Conservation (phyloP, 2,888 invertebrate genomes). For the Torymus auratus region DNA sequence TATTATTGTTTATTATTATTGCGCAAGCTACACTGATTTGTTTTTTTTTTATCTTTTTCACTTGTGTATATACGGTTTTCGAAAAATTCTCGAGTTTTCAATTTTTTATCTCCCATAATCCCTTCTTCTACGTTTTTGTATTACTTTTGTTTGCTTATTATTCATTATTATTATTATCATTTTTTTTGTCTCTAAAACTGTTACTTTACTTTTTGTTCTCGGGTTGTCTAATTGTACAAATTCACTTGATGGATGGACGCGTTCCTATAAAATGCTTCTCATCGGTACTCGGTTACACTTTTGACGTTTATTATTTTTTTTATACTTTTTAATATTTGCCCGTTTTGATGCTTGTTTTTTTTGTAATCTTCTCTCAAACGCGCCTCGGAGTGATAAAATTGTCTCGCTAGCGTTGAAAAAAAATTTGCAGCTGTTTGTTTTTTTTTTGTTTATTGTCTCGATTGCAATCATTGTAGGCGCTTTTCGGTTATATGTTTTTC, state of each 20-base stretch:
- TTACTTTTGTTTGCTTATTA: conserved; percentile 7
- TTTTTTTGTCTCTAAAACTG: not conserved
- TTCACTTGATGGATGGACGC: conserved; percentile 54
- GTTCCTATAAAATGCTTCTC: conserved; percentile 52
- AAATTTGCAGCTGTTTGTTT: not conserved
- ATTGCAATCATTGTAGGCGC: conserved; percentile 46
- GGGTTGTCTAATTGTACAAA: conserved; percentile 49
- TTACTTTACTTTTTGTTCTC: not conserved
- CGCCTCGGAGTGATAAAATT: too few species aligned
- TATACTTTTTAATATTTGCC: too few species aligned
- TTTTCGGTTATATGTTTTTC: conserved; percentile 12
- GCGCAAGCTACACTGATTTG: conserved; percentile 37
- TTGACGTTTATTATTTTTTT: too few species aligned
- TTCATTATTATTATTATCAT: conserved; percentile 4
- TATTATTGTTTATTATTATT: conserved; percentile 23
- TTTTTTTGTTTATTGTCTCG: conserved; percentile 51
- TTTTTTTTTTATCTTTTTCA: not conserved
- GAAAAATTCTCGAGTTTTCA: conserved; percentile 12
- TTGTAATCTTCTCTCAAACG: too few species aligned
- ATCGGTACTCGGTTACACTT: conserved; percentile 11
- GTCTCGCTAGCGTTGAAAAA: too few species aligned
- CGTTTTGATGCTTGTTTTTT: too few species aligned
- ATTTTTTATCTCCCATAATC: not conserved
- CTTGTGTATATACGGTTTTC: not conserved
- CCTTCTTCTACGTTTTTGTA: not conserved